Base-by-base conservation (phyloP, 2,797 vertebrate species). In the Thamnophis elegans region DNA sequence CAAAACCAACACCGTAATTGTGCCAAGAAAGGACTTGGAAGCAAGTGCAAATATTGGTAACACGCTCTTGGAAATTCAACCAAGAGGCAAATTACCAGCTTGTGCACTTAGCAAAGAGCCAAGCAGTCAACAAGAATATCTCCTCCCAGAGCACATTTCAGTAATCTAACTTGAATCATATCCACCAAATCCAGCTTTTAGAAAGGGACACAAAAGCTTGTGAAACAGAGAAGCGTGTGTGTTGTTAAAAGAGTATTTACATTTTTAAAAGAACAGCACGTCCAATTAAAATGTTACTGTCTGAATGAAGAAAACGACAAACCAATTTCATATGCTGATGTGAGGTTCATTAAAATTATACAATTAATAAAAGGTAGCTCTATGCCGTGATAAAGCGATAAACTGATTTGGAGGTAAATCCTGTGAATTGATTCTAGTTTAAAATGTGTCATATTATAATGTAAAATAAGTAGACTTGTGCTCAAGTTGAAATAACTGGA, bases 1-100 rank as follows among this genome's bases (percentile, higher is more conserved):
- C 53, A 90, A 92, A 93, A 7, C n/a, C 20, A 88, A 59, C 22
- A 60, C 42, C 32, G n/a, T 87, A 87, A 78, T 53, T 91, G 89
- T 78, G 62, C 65, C 85, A 78, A 47, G n/a, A 87, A 87, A 88
- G n/a, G 28, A 90, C 56, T 78, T 53, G 16, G 78, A 89, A 65
- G 42, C 28, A 68, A 92, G 42, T 59, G 54, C 47, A 62, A 82
- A 22, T 78, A 82, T 51, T 90, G 53, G 8, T 10, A 87, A 58
- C 47, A 36, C 9, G 25, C 22, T 86, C 16, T 89, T 90, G 51
- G 53, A 89, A 86, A 86, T 12, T 12, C 59, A 89, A 18, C 26
- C 9, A 86, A 55, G 32, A 58, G 22, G 10, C 25, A 47, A 25
- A 3, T 62, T 82, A 68, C 25, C 14, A 65, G 28, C 54, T 47